Percentiles rank a stretch among this genome's conserved stretches.
phyloP scores from a whole-genome alignment of 2,888 invertebrate species.

The Oasisia sp. region DNA sequence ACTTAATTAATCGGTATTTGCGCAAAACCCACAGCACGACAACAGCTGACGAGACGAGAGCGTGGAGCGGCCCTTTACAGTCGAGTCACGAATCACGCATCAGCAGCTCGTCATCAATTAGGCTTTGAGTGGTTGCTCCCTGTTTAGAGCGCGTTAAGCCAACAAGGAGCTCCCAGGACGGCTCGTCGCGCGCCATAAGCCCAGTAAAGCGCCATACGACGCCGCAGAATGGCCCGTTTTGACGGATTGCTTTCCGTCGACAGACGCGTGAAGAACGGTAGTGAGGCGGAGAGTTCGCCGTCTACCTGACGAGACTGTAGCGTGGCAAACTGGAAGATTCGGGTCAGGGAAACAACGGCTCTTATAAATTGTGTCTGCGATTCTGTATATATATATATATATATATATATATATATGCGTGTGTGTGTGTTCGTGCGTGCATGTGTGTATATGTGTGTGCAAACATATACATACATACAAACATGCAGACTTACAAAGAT shows the following conservation, averaged over 20 bases:
- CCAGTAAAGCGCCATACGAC: neutral
- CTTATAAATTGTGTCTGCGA: neutral
- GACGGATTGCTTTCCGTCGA: neutral
- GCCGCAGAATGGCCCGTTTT: neutral
- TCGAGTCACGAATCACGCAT: neutral
- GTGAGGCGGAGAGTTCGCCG: neutral
- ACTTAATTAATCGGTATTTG: neutral
- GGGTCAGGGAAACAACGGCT: neutral
- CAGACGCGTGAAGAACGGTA: neutral
- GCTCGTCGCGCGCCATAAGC: neutral
- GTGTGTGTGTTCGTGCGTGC: neutral
- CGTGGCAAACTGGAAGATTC: neutral
- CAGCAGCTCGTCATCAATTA: neutral
- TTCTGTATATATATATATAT: neutral
- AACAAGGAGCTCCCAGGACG: neutral
- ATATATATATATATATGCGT: neutral
- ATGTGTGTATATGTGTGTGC: neutral
- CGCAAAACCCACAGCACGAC: neutral
- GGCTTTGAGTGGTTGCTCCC: neutral
- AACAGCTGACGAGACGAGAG: neutral
- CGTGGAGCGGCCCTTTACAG: neutral
- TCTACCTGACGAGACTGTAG: neutral
- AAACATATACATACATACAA: neutral
- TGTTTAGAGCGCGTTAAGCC: neutral
- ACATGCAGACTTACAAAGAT: neutral